Evolutionary conservation across 2,888 invertebrate genomes (phyloP).

Genomic region (Listrodromus nycthemerus): DNA sequence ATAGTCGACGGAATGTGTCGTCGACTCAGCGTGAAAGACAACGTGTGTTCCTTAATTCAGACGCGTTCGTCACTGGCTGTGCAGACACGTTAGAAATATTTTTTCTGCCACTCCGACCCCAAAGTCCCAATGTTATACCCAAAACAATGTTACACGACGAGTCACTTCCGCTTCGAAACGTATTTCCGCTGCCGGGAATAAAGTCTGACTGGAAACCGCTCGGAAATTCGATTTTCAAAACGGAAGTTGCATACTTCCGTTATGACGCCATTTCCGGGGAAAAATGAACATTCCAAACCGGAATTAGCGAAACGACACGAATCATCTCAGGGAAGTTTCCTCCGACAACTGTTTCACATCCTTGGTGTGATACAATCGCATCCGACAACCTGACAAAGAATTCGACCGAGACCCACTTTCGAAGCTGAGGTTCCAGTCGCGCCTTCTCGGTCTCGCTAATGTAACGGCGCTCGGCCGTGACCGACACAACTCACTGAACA

Average conservation of each 20-base stretch:
- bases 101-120: too few species aligned
- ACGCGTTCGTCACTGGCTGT: too few species aligned
- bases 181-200: too few species aligned
- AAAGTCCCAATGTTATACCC: too few species aligned
- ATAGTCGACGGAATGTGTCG: conserved; percentile 32
- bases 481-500: neutral
- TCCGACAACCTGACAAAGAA: conserved; percentile 36
- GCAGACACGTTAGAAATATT: too few species aligned
- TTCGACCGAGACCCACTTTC: conserved; percentile 31
- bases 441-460: neutral
- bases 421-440: neutral
- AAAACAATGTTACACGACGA: too few species aligned
- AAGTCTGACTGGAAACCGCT: too few species aligned
- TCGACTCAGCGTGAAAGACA: conserved; percentile 9
- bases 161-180: too few species aligned
- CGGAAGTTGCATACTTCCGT: too few species aligned
- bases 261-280: neutral
- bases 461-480: neutral
- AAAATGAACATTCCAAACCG: neutral
- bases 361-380: conserved; percentile 48
- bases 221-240: too few species aligned
- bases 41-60: neutral
- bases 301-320: neutral
- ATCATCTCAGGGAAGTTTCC: neutral
- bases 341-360: conserved; percentile 44